Conservation (phyloP, 2,888 invertebrate species). For the Platycnemis pennipes region DNA sequence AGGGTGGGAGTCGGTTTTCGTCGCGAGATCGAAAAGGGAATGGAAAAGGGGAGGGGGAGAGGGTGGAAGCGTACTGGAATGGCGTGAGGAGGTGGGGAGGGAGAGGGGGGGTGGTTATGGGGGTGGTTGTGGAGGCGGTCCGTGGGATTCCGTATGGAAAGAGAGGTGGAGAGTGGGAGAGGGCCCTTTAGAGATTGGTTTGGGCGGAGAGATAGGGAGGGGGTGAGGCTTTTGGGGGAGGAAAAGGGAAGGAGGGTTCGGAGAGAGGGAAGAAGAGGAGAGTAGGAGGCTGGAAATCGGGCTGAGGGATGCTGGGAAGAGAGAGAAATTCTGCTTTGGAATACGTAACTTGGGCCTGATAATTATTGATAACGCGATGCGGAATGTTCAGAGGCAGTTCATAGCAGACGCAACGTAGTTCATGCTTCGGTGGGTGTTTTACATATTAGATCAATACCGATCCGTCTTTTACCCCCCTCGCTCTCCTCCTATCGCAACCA, state of each 20-base stretch:
- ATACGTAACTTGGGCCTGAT: constrained; percentile 68
- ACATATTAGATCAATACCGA: constrained; percentile 68
- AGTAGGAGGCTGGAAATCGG: constrained; percentile 12
- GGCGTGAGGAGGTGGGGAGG: not conserved
- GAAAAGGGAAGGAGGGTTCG: not conserved
- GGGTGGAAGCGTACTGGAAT: not conserved
- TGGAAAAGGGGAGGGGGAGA: not conserved
- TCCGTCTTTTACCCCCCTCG: constrained; percentile 47
- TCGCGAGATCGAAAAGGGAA: constrained; percentile 53
- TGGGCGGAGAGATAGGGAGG: constrained; percentile 7
- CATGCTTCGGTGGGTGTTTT: constrained; percentile 67
- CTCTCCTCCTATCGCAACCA: not conserved
- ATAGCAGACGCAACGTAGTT: constrained; percentile 66
- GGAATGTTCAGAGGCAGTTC: constrained; percentile 68
- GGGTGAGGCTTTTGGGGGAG: not conserved
- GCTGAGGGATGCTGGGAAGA: constrained; percentile 29
- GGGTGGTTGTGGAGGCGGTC: not conserved
- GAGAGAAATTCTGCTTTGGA: constrained; percentile 68
- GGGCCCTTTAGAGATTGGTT: constrained; percentile 27
- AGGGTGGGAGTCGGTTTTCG: constrained; percentile 33
- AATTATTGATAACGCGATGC: constrained; percentile 68
- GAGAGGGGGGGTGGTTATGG: not conserved
- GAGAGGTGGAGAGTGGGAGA: not conserved
- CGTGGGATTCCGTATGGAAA: not conserved
- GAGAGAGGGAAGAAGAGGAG: not conserved